These are phyloP conservation scores for Orchesellides sinensis DNA, from an alignment of 2,888 invertebrate species.

Conservation along the genomic window DNA sequence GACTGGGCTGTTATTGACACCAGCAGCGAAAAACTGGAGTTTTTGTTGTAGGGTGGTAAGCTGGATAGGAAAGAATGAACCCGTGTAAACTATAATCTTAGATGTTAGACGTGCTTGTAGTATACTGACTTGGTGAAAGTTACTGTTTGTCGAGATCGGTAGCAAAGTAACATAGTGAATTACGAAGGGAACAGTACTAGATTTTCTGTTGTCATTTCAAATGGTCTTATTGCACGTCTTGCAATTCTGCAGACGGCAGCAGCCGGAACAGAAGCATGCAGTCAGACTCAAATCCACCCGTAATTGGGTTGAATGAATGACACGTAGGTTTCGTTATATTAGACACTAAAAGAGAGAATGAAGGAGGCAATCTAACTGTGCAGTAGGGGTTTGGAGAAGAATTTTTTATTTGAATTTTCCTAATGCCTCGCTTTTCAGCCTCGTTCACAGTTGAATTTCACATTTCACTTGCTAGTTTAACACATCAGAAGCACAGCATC, in stretches of 20 bases:
- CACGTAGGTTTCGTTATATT: conserved; percentile 52
- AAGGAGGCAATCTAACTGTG: conserved; percentile 47
- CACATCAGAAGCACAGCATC: conserved; percentile 56
- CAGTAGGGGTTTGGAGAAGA: conserved; percentile 39
- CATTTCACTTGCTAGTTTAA: conserved; percentile 58
- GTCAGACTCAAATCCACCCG: conserved; percentile 37
- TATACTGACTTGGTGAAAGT: background rate
- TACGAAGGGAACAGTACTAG: conserved; percentile 40
- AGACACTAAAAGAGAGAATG: conserved; percentile 15
- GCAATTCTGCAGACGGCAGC: conserved; percentile 61
- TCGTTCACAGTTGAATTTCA: conserved; percentile 54
- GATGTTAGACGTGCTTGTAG: too few species aligned
- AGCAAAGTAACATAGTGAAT: conserved; percentile 23
- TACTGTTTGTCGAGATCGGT: background rate
- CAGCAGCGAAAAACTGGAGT: conserved; percentile 13
- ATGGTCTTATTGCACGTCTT: conserved; percentile 53
- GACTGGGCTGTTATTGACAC: conserved; percentile 60
- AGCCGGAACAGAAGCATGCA: conserved; percentile 7
- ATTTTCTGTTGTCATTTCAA: conserved; percentile 58
- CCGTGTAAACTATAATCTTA: too few species aligned
- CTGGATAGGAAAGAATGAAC: conserved; percentile 25
- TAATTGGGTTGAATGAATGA: conserved; percentile 66
- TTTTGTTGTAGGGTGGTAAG: conserved; percentile 10
- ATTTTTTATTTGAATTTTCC: conserved; percentile 56
- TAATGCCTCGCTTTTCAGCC: conserved; percentile 40